A percentile compares a stretch with the other conserved stretches of the same genome.
phyloP scores from a whole-genome alignment of 1,140 invertebrate species.

The Drosophila kanapiae region DNA sequence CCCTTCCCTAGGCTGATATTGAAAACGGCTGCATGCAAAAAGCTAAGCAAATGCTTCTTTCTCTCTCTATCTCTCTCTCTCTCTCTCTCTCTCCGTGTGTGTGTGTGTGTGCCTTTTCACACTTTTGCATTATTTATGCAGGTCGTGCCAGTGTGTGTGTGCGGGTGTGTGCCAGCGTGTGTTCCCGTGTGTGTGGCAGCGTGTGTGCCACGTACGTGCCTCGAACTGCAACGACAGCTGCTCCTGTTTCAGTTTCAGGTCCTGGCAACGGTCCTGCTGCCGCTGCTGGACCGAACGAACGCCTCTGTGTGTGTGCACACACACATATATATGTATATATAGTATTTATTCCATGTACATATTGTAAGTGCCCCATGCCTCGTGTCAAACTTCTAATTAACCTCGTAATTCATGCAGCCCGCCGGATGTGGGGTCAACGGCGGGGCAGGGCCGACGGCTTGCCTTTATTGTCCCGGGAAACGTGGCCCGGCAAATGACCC shows the following conservation, averaged over 20 bases:
- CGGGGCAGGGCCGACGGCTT: conserved; percentile 16
- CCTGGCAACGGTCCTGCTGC: background rate
- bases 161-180: conserved; percentile 6
- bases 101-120: conserved; percentile 44
- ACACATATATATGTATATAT: conserved; percentile 13
- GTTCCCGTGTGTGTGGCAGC: background rate
- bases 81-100: too few relatives aligned
- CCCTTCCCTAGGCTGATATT: conserved; percentile 56
- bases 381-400: conserved; percentile 57
- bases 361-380: conserved; percentile 53
- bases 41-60: conserved; percentile 40
- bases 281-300: conserved; percentile 1
- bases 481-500: conserved; percentile 41
- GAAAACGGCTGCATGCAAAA: conserved; percentile 47
- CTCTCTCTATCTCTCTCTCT: background rate
- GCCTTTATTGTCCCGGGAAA: conserved; percentile 35
- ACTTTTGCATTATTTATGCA: conserved; percentile 57
- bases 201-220: conserved; percentile 58
- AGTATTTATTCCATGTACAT: conserved; percentile 50
- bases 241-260: conserved; percentile 20
- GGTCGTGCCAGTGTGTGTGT: conserved; percentile 32
- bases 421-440: background rate
- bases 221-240: conserved; percentile 65
- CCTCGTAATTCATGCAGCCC: conserved; percentile 54
- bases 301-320: background rate